A percentile compares a stretch with the other conserved stretches of the same genome.
These are phyloP conservation scores for Euclidia mi DNA, from an alignment of 2,888 invertebrate species.

Conservation along the genomic window DNA sequence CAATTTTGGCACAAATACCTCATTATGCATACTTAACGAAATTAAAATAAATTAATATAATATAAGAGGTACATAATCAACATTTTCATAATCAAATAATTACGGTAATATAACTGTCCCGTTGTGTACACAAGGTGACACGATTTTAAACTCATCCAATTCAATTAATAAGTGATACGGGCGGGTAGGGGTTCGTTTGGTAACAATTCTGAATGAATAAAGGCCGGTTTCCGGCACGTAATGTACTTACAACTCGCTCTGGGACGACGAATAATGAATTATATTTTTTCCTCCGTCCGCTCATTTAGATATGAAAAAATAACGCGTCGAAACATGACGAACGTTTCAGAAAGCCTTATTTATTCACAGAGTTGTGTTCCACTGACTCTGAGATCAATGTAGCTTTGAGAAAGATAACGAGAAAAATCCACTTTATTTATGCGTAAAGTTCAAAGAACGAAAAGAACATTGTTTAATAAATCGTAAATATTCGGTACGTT, in stretches of 20 bases:
- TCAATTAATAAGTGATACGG: conserved; percentile 50
- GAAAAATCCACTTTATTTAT: conserved; percentile 21
- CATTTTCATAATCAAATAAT: too few relatives aligned
- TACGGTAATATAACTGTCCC: too few relatives aligned
- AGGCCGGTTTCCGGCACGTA: conserved; percentile 49
- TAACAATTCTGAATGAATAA: too few relatives aligned
- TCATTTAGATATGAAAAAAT: conserved; percentile 73
- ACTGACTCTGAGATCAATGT: conserved; percentile 24
- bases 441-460: conserved; percentile 17
- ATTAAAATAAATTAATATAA: too few relatives aligned
- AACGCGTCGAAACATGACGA: conserved; percentile 49
- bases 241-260: conserved; percentile 56
- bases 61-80: too few relatives aligned
- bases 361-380: conserved; percentile 30
- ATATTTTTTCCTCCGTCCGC: conserved; percentile 60
- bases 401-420: conserved; percentile 20
- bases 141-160: conserved; percentile 32
- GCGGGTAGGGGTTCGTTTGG: conserved; percentile 11
- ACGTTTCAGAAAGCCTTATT: conserved; percentile 35
- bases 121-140: conserved; percentile 20
- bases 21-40: too few relatives aligned
- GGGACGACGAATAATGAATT: conserved; percentile 69
- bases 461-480: conserved; percentile 27
- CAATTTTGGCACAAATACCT: too few relatives aligned
- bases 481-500: conserved; percentile 21